Base-by-base conservation (phyloP, 2,113 vertebrate genomes). In the Myotis brandtii region DNA sequence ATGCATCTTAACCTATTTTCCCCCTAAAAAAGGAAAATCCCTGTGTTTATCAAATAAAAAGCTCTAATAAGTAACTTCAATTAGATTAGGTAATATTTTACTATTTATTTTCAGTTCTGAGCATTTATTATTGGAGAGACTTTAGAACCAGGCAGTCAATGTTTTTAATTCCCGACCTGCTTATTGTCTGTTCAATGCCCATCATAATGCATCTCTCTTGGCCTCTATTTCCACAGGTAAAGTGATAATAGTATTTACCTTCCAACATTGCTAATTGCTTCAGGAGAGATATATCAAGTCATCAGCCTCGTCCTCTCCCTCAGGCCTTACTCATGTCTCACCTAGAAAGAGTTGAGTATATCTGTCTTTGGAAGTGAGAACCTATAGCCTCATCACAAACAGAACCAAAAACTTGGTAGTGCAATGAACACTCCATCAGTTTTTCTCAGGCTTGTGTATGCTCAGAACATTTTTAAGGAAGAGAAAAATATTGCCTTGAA, bases 61-160 rank as follows among this genome's bases (percentile, higher is more conserved):
- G 6, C 0, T 46, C 10, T 25, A 37, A 16, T 17, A 91, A 80
- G 25, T 70, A 80, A 25, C 3, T 9, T 94, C 56, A 59, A 0
- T 56, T 91, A 9, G 13, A 6, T 50, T 56, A 17, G 17, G 3
- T 46, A n/a, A 83, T 75, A 73, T 94, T 93, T 91, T 62, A 43
- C 32, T 23, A 67, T 27, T 70, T 80, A 56, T 46, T 75, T 88
- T 91, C 16, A 48, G 10, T 95, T 66, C 88, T 56, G 27, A 88
- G 8, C 80, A 59, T 37, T 17, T 91, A 82, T 66, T 70, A 64
- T 73, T 34, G 70, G 48, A 86, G 46, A 66, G 17, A 32, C 5
- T 62, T 73, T 76, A 79, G 17, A 79, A 79, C 46, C 34, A 81
- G 25, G 16, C 7, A 54, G 32, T n/a, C 30, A 54, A 3, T 23